Evolutionary conservation across 1,140 invertebrate genomes (phyloP).

Genomic region (Musca vetustissima): DNA sequence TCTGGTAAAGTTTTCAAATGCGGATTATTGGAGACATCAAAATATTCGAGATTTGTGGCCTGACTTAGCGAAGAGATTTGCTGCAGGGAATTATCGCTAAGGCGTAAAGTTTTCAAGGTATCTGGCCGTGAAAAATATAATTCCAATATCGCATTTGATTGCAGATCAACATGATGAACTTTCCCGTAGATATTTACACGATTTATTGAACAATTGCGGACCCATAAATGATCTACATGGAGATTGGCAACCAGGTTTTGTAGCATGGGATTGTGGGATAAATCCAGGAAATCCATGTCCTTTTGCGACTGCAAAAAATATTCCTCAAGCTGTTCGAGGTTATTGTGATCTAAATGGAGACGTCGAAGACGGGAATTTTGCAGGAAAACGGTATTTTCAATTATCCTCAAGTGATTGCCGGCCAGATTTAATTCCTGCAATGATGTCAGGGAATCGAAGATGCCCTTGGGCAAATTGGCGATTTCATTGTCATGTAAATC

Average conservation of each 20-base stretch:
- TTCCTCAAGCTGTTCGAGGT: slow-evolving; percentile 35
- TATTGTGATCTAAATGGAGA: slow-evolving; percentile 34
- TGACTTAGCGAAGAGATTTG: slow-evolving; percentile 43
- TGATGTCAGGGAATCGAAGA: slow-evolving; percentile 33
- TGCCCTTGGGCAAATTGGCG: slow-evolving; percentile 27
- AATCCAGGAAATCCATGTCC: slow-evolving; percentile 30
- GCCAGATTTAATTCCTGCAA: slow-evolving; percentile 36
- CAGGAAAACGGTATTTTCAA: slow-evolving; percentile 34
- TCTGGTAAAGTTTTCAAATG: slow-evolving; percentile 34
- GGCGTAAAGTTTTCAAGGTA: slow-evolving; percentile 34
- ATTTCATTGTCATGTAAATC: slow-evolving; percentile 40
- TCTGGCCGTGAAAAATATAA: slow-evolving; percentile 45
- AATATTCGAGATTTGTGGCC: slow-evolving; percentile 33
- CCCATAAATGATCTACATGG: slow-evolving; percentile 30
- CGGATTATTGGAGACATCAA: slow-evolving; percentile 48
- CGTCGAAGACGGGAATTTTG: slow-evolving; percentile 33
- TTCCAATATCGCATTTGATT: slow-evolving; percentile 40
- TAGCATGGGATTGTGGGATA: slow-evolving; percentile 40
- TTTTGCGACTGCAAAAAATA: slow-evolving; percentile 34
- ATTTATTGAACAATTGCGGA: slow-evolving; percentile 42
- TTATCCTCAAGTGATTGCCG: slow-evolving; percentile 34
- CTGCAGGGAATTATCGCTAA: slow-evolving; percentile 44
- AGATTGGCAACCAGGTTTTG: slow-evolving; percentile 35
- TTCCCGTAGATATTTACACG: slow-evolving; percentile 48
- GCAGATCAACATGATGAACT: slow-evolving; percentile 40